Evolutionary conservation across 2,113 vertebrate genomes (phyloP), one percentile per base, ranked within the genome.

Genomic region (Tenebrosternarchus preto): DNA sequence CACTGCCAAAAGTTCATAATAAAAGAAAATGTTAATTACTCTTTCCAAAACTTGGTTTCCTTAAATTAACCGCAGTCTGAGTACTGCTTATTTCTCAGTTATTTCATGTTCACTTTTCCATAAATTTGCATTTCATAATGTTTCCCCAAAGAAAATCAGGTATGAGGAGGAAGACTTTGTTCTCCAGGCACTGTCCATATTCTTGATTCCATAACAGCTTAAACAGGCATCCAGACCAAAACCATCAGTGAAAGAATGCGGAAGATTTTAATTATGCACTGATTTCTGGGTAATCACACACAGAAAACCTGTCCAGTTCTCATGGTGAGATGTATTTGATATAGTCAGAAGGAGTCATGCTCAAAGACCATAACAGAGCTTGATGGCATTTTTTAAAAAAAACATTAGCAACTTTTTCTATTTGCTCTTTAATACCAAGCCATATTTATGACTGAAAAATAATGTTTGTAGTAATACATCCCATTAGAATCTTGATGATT

Each of bases 401-500:
- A 73, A 76, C 79, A 53, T 22, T 33, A 83, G 60, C 39, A 68
- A 33, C 68, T 46, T 12, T 83, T 73, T 73, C 82, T 73, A 80
- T 77, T n/a, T 6, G 55, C 53, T 66, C 63, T 55, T 82, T 46
- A 86, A 72, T 59, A 74, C 46, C 82, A 80, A 53, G 63, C 43
- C 43, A 78, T 76, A 79, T 22, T 68, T 61, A 73, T n/a, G 25
- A 78, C 66, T 53, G 43, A 31, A 76, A 50, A 80, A 84, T 73
- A 76, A 57, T 68, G 50, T 73, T 79, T 68, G 82, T 81, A 67
- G 71, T 81, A 83, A 81, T 82, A 69, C 74, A 68, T 60, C 63
- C 76, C 79, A 82, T 84, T 80, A 86, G 79, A 81, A 73, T 84
- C 73, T 78, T 79, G 76, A 81, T 76, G 72, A 71, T 72, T 63